phyloP scores from a whole-genome alignment of 2,797 vertebrate species.

The Lateolabrax maculatus region DNA sequence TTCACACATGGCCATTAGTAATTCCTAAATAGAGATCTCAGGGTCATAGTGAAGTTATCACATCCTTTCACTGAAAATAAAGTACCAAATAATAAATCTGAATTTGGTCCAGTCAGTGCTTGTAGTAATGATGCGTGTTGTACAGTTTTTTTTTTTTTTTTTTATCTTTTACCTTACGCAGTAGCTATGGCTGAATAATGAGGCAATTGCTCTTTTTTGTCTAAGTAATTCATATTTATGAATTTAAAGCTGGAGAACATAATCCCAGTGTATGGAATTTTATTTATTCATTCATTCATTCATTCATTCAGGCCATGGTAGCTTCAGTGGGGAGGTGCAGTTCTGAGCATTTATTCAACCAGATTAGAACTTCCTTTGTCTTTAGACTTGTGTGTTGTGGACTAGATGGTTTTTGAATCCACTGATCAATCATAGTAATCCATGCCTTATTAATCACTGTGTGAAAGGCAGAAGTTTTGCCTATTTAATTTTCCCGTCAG shows the following conservation, averaged over 20 bases:
- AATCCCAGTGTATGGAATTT: no score
- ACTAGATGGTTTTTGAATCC: neutral
- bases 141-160: no score
- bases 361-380: neutral
- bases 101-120: neutral
- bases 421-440: neutral
- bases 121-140: neutral
- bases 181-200: no score
- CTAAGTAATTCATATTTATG: neutral
- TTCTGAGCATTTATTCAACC: neutral
- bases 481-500: neutral
- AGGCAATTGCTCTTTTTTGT: neutral
- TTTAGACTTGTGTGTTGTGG: neutral
- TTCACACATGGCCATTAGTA: neutral
- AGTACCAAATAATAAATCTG: neutral
- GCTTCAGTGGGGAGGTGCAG: neutral
- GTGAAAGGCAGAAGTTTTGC: neutral
- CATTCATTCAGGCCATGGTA: neutral
- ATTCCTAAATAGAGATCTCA: neutral
- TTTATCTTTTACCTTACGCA: no score
- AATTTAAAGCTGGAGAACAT: fast-evolving
- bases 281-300: no score
- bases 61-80: neutral
- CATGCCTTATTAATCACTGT: neutral
- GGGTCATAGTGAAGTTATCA: neutral